Conservation (phyloP, 2,888 invertebrate species). For the Lathronympha strigana region DNA sequence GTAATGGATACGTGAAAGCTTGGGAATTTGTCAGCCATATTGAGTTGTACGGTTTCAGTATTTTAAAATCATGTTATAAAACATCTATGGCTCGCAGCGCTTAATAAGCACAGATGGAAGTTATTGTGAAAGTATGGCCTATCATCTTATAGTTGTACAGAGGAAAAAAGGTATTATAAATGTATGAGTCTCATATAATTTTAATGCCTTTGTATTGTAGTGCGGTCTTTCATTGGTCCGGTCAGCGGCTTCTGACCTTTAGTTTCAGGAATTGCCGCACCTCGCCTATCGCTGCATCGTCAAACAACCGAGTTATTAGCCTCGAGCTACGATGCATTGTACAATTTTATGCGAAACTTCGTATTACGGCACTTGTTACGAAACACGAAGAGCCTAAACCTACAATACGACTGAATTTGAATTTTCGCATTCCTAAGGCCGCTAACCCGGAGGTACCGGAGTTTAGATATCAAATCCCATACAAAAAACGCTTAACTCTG, state of each 20-base stretch:
- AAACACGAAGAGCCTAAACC: slow-evolving; percentile 30
- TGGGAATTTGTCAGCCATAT: background rate
- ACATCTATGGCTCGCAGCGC: slow-evolving; percentile 29
- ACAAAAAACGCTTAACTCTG: no score
- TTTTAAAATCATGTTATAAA: slow-evolving; percentile 19
- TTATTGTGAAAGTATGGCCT: slow-evolving; percentile 40
- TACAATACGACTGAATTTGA: slow-evolving; percentile 23
- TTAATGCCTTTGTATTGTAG: slow-evolving; percentile 44
- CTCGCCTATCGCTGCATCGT: slow-evolving; percentile 45
- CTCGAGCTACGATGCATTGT: slow-evolving; percentile 42
- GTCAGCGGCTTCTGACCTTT: slow-evolving; percentile 55
- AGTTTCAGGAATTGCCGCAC: slow-evolving; percentile 55
- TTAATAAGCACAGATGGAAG: slow-evolving; percentile 37
- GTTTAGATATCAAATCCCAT: no score
- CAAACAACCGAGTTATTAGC: slow-evolving; percentile 39
- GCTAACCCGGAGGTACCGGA: no score
- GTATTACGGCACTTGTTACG: slow-evolving; percentile 29
- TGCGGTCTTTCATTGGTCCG: slow-evolving; percentile 47
- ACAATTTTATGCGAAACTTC: slow-evolving; percentile 46
- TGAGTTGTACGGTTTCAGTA: background rate
- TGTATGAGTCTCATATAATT: background rate
- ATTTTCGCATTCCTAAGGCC: no score
- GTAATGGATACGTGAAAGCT: slow-evolving; percentile 24
- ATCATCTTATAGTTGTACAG: slow-evolving; percentile 43
- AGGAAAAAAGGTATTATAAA: slow-evolving; percentile 1